A percentile compares a stretch with the other conserved stretches of the same genome.
Evolutionary conservation across 2,113 vertebrate genomes (phyloP).

Genomic region (Coreoperca whiteheadi): DNA sequence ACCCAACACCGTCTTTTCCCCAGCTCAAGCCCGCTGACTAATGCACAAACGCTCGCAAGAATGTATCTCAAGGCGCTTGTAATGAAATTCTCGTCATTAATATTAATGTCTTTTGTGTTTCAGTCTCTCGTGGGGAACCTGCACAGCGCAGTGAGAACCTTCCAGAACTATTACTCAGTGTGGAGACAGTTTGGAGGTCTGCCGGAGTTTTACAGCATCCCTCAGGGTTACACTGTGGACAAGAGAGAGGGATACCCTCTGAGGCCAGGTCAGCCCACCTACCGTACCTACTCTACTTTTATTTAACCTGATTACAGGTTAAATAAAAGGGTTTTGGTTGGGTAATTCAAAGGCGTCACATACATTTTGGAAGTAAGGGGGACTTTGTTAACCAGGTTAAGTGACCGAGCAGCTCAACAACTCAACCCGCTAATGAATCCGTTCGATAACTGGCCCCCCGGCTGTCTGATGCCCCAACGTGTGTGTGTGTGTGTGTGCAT

Average conservation of each 20-base stretch:
- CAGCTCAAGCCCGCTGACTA: too few species aligned
- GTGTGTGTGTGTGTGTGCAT: constrained; percentile 1
- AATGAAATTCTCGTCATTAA: not conserved
- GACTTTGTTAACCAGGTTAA: too few species aligned
- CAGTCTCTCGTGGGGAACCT: constrained; percentile 95
- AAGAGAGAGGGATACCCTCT: constrained; percentile 98
- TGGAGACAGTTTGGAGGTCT: constrained; percentile 99
- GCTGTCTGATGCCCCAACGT: not conserved
- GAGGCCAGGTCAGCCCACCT: constrained; percentile 87
- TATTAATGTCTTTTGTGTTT: not conserved
- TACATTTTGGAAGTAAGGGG: not conserved
- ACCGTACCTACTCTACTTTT: too few species aligned
- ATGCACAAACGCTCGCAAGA: too few species aligned
- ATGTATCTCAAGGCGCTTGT: too few species aligned
- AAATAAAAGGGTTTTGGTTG: not conserved
- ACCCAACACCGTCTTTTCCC: not conserved
- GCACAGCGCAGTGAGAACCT: constrained; percentile 92
- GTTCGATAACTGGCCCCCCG: not conserved
- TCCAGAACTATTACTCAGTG: constrained; percentile 97
- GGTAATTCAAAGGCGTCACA: not conserved
- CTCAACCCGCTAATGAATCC: not conserved
- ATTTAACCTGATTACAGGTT: too few species aligned
- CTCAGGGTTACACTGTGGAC: constrained; percentile 96
- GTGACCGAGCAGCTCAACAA: not conserved
- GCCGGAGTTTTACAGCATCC: constrained; percentile 98